phyloP scores from a whole-genome alignment of 1,140 invertebrate species.

The Coelopa frigida region DNA sequence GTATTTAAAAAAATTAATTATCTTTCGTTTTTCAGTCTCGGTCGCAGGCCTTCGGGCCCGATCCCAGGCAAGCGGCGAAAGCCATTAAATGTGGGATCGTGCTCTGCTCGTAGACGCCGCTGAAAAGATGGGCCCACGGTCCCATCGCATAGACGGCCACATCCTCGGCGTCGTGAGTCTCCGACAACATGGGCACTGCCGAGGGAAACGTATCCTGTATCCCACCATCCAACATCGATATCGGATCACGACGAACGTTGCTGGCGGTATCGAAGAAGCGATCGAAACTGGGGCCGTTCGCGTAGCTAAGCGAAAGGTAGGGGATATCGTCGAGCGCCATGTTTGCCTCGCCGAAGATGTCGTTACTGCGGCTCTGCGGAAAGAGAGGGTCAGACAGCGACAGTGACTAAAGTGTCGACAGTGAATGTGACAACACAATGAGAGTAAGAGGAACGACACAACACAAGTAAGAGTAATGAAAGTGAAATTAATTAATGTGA shows the following conservation, averaged over 20 bases:
- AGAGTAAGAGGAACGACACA: too few relatives aligned
- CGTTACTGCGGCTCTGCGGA: conserved; percentile 51
- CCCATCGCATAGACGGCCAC: conserved; percentile 54
- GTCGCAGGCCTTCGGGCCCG: not conserved
- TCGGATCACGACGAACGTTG: conserved; percentile 1
- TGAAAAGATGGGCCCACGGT: conserved; percentile 59
- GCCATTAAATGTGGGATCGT: conserved; percentile 62
- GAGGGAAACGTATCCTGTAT: conserved; percentile 43
- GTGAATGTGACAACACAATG: too few relatives aligned
- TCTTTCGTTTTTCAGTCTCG: not conserved
- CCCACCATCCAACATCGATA: not conserved
- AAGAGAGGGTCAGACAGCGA: not conserved
- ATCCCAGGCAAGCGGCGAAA: conserved; percentile 58
- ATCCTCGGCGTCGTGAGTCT: conserved; percentile 52
- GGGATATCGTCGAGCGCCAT: conserved; percentile 44
- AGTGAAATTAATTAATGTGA: too few relatives aligned
- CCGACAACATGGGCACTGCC: conserved; percentile 45
- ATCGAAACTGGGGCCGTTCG: conserved; percentile 56
- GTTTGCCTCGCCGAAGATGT: conserved; percentile 52
- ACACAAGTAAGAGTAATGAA: too few relatives aligned
- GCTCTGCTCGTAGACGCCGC: conserved; percentile 61
- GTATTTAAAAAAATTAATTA: too few relatives aligned
- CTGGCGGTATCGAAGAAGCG: conserved; percentile 3
- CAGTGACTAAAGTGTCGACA: too few relatives aligned
- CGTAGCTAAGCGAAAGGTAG: conserved; percentile 58